These are phyloP conservation scores for Chelonia mydas DNA, from an alignment of 2,797 vertebrate species.

Conservation along the genomic window DNA sequence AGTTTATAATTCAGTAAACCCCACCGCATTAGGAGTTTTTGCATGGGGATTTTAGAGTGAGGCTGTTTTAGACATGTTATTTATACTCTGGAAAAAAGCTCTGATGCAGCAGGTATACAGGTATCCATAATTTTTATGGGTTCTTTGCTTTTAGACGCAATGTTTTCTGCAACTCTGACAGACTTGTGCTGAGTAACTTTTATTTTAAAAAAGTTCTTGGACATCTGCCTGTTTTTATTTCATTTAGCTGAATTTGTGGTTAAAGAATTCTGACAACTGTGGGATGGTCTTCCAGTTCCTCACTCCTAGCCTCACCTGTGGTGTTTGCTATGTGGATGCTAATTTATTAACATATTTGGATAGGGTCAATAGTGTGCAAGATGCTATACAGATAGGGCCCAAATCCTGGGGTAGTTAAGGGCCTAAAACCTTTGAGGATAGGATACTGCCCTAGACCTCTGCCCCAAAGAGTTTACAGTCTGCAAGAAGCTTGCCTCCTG, in stretches of 20 bases:
- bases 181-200: neutral
- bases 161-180: neutral
- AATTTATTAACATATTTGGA: neutral
- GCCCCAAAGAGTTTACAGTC: neutral
- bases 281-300: neutral
- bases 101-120: neutral
- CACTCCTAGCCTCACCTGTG: neutral
- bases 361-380: neutral
- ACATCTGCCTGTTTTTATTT: neutral
- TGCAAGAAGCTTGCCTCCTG: neutral
- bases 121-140: neutral
- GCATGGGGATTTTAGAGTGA: neutral
- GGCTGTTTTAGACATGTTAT: neutral
- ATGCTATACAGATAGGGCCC: neutral
- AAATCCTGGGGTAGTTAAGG: neutral
- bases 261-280: neutral
- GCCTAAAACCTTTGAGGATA: neutral
- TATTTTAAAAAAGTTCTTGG: accelerated
- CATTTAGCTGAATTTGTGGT: neutral
- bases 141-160: neutral
- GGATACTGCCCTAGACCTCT: neutral
- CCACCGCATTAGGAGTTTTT: neutral
- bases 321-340: neutral
- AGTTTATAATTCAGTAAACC: constrained; percentile 14
- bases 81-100: neutral